Percentiles rank a stretch among this genome's conserved stretches.
phyloP scores from a whole-genome alignment of 1,140 invertebrate species.

The Neotoxoptera formosana region DNA sequence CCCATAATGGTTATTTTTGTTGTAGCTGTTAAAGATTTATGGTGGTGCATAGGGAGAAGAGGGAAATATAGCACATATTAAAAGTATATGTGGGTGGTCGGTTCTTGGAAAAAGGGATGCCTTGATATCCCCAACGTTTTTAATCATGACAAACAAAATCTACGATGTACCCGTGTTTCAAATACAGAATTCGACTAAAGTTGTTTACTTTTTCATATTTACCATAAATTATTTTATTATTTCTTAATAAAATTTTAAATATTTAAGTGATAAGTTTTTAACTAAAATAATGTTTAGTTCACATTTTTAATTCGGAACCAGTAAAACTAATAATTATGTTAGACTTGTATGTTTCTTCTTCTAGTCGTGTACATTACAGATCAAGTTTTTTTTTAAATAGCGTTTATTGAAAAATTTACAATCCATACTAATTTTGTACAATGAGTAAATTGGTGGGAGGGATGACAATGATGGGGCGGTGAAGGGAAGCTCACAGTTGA shows the following conservation, averaged over 20 bases:
- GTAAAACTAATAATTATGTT: no score
- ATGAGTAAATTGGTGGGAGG: no score
- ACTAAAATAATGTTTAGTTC: not conserved
- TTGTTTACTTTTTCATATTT: slow-evolving; percentile 37
- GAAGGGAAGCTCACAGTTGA: no score
- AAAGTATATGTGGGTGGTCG: slow-evolving; percentile 39
- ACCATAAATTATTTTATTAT: not conserved
- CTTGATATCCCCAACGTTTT: not conserved
- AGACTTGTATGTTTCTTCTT: no score
- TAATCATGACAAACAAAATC: not conserved
- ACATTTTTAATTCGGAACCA: not conserved
- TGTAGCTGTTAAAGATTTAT: slow-evolving; percentile 30
- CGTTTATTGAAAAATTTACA: no score
- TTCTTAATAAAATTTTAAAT: not conserved
- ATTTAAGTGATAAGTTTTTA: not conserved
- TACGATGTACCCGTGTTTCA: not conserved
- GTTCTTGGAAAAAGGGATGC: slow-evolving; percentile 48
- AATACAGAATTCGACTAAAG: not conserved
- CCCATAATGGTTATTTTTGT: slow-evolving; percentile 38
- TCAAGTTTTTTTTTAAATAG: no score
- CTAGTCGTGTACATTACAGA: no score
- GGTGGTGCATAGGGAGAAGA: not conserved
- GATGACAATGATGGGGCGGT: no score
- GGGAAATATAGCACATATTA: not conserved
- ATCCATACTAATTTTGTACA: no score